Base-by-base conservation (phyloP, 92 coral and sea anemone genomes). In the Muricea muricata region DNA sequence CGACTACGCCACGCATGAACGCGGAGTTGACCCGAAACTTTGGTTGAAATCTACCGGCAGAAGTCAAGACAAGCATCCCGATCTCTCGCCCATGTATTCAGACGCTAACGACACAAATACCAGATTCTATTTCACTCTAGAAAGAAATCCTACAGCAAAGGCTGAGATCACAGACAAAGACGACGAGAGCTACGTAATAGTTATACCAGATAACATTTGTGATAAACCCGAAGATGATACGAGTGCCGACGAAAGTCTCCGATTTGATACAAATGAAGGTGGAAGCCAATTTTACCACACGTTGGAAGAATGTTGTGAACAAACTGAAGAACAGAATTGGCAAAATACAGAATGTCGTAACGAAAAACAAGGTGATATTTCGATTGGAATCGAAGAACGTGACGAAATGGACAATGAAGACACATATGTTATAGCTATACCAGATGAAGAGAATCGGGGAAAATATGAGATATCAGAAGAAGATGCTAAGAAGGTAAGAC, bases 81-180 rank as follows among this genome's bases (percentile, higher is more conserved):
- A 63, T 28, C n/a, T 32, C 30, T 63, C 70, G 13, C 70, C 70
- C 18, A 13, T 24, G 60, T 26, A 76, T 46, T 45, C 23, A 23
- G 81, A 42, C 67, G 52, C 67, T 24, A 70, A 1, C 10, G 76
- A 37, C 29, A 39, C 33, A 23, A 7, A 41, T 14, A 26, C 81
- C 4, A 50, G 60, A 10, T 31, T 76, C 18, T 76, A 76, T 31
- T 76, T 76, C 14, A 29, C 81, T 20, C 32, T 76, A 23, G 81
- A 76, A 76, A 76, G 67, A 50, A 32, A 50, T 37, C 18, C 67
- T 32, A n/a, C n/a, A n/a, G n/a, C n/a, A n/a, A n/a, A n/a, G n/a
- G 39, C 34, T 28, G 4, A 29, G 13, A 1, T 11, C 5, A 30
- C 34, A 26, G 70, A 63, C 10, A 39, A 2, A 15, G 70, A 63